Percentiles rank a stretch among this genome's conserved stretches.
Evolutionary conservation across 2,888 invertebrate species (phyloP).

Genomic region (Yponomeuta plumbellus): DNA sequence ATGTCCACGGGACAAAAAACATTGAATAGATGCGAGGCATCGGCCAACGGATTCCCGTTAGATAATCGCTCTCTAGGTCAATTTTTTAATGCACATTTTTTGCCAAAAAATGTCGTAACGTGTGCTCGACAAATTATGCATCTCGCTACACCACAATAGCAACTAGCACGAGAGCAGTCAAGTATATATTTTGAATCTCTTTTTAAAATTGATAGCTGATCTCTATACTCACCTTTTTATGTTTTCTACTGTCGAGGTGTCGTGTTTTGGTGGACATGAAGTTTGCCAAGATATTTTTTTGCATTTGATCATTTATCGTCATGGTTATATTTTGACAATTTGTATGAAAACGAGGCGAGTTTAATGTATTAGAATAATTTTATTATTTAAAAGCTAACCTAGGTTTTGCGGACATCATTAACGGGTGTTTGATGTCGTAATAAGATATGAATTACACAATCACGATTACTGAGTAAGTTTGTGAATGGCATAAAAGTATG

Average conservation of each 20-base stretch:
- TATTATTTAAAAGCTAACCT: too few species aligned
- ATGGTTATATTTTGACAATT: too few species aligned
- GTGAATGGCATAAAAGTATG: constrained; percentile 12
- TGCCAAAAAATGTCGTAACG: constrained; percentile 51
- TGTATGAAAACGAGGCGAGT: too few species aligned
- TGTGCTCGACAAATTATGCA: constrained; percentile 74
- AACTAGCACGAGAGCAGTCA: constrained; percentile 53
- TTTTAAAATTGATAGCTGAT: constrained; percentile 41
- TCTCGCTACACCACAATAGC: constrained; percentile 67
- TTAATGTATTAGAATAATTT: too few species aligned
- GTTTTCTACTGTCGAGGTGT: background rate
- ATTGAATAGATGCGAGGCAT: constrained; percentile 47
- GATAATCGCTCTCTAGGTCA: constrained; percentile 62
- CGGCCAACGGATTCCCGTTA: constrained; percentile 63
- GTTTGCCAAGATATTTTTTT: too few species aligned
- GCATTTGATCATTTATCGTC: too few species aligned
- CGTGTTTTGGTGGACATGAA: too few species aligned
- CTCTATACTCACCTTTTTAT: background rate
- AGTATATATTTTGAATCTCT: constrained; percentile 37
- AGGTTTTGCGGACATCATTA: too few species aligned
- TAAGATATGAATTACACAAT: background rate
- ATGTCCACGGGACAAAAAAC: constrained; percentile 69
- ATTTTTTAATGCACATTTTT: constrained; percentile 59
- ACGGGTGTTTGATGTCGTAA: background rate
- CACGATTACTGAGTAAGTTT: constrained; percentile 20